Evolutionary conservation across 2,113 vertebrate species (phyloP), one percentile per base, ranked within the genome.

Genomic region (Falco punctatus): DNA sequence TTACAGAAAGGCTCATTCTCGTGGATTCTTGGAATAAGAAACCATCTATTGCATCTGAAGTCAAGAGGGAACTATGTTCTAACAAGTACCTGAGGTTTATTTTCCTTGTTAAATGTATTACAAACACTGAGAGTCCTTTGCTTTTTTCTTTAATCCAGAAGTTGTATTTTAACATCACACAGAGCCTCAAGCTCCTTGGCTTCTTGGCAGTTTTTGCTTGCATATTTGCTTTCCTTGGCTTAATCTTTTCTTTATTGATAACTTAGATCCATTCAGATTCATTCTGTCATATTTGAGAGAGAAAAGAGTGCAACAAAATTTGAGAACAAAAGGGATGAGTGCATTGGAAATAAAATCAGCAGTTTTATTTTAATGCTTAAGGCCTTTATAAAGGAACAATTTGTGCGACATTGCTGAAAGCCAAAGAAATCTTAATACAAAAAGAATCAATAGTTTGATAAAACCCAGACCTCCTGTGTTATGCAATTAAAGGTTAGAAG

Each of bases 401-500:
- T 79, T 85, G 42, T 70, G 81, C 35, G 92, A 55, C 13, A 15
- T 16, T 80, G 69, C 81, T 82, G 91, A 94, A 95, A 94, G 61
- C 61, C 65, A 77, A 82, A 65, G 77, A 92, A 89, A 87, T 85
- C 81, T 81, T 95, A 85, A 90, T 65, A 82, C 49, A 86, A 91
- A 92, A 94, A 82, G 40, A 92, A 58, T 92, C 84, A 90, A 95
- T 72, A 79, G 54, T 75, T 92, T 97, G 95, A 94, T 85, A 91
- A 89, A 96, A 95, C 62, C 77, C 96, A 94, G 94, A 75, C 55
- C 86, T 92, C 70, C 81, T 57, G 32, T 66, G 51, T 96, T 95
- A 75, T 80, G 83, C 88, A 95, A 91, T 95, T 95, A 96, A 94
- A 91, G 54, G 86, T 95, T 95, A 95, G 78, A 65, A 82, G 94